These are phyloP conservation scores for Pinctada fucata DNA, from an alignment of 2,888 invertebrate genomes.

Conservation along the genomic window DNA sequence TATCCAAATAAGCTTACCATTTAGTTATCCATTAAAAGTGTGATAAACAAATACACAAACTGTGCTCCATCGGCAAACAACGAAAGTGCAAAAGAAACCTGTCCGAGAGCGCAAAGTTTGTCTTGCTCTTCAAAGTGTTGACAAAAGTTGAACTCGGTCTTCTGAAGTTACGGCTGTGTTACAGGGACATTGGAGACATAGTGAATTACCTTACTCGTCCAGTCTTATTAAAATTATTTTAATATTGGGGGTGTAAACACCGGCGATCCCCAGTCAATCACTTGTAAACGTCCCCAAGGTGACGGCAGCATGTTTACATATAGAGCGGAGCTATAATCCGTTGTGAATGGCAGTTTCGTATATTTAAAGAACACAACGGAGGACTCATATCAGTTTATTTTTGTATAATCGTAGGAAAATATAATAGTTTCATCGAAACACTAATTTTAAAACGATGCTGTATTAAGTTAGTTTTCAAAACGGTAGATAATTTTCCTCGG, in stretches of 20 bases:
- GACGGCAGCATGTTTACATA: slow-evolving; percentile 53
- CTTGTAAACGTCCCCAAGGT: slow-evolving; percentile 65
- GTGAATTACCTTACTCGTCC: neutral
- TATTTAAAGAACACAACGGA: no score
- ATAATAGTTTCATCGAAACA: no score
- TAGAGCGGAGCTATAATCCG: slow-evolving; percentile 18
- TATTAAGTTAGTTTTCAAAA: no score
- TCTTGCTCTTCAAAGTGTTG: slow-evolving; percentile 4
- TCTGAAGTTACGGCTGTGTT: neutral
- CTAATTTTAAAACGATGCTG: no score
- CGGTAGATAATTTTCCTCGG: no score
- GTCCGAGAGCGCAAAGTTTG: slow-evolving; percentile 7
- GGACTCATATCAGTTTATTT: no score
- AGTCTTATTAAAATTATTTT: slow-evolving; percentile 9
- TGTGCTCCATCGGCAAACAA: slow-evolving; percentile 1
- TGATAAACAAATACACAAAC: slow-evolving; percentile 29
- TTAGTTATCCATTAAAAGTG: slow-evolving; percentile 20
- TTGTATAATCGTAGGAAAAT: no score
- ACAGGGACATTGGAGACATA: neutral
- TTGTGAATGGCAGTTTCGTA: neutral
- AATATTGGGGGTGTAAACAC: slow-evolving; percentile 18
- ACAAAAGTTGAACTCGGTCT: slow-evolving; percentile 7
- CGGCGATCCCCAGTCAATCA: slow-evolving; percentile 33
- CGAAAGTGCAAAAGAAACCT: slow-evolving; percentile 14
- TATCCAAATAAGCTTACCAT: slow-evolving; percentile 7